Conservation (phyloP, 2,113 vertebrate genomes). For the Brachirus orientalis region DNA sequence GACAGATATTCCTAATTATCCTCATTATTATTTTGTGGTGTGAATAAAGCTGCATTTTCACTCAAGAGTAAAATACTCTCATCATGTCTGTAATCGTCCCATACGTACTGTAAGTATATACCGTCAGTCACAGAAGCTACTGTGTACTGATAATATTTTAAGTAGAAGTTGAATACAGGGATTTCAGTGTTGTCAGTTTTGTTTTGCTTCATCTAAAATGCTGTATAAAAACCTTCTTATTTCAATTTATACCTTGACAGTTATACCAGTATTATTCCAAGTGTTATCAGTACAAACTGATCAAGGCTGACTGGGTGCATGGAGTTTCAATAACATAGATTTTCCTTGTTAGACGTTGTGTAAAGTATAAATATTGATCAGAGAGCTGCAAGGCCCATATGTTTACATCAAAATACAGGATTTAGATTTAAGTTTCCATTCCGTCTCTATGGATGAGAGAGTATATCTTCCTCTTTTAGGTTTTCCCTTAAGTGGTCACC, state of each 20-base stretch:
- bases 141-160: too few species aligned
- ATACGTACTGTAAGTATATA: too few species aligned
- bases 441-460: background rate
- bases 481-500: too few species aligned
- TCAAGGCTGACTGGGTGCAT: constrained; percentile 1
- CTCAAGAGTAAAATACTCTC: too few species aligned
- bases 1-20: too few species aligned
- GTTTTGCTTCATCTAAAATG: too few species aligned
- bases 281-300: constrained; percentile 35
- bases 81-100: too few species aligned
- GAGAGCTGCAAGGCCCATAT: background rate
- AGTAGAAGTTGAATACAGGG: too few species aligned
- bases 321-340: background rate
- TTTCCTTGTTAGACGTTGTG: constrained; percentile 24
- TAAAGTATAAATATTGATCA: constrained; percentile 19
- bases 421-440: constrained; percentile 6
- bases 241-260: constrained; percentile 1
- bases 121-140: too few species aligned
- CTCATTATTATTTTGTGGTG: too few species aligned
- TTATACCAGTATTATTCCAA: background rate
- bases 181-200: too few species aligned
- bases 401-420: constrained; percentile 9
- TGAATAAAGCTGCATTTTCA: too few species aligned
- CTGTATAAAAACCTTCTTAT: background rate
- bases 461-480: background rate